phyloP scores from a whole-genome alignment of 2,888 invertebrate genomes.

The Dendrolimus houi region DNA sequence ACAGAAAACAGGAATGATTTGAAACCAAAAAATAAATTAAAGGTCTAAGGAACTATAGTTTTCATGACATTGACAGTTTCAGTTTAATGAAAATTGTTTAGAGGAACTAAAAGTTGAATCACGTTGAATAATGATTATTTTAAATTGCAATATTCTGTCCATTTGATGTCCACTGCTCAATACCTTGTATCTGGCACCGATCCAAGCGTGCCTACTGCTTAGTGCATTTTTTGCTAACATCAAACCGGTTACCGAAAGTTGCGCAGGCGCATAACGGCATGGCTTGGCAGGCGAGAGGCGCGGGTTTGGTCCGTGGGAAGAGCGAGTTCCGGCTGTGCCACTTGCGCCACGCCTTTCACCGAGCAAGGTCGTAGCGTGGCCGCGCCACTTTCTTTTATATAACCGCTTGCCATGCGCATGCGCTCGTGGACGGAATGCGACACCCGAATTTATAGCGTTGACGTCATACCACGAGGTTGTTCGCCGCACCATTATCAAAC shows the following conservation, averaged over 20 bases:
- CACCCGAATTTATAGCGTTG: conserved; percentile 65
- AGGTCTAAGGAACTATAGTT: no score
- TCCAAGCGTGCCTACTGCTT: conserved; percentile 33
- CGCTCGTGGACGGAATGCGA: conserved; percentile 52
- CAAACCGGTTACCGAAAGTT: conserved; percentile 53
- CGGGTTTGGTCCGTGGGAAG: conserved; percentile 62
- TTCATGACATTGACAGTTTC: no score
- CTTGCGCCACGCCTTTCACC: conserved; percentile 71
- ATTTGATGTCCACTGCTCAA: conserved; percentile 32
- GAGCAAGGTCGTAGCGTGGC: conserved; percentile 68
- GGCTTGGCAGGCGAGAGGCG: conserved; percentile 38
- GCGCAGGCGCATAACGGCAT: conserved; percentile 35
- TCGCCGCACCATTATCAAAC: conserved; percentile 36
- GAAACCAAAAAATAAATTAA: no score
- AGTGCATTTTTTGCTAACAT: conserved; percentile 45
- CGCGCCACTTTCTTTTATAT: conserved; percentile 74
- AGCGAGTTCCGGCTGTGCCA: conserved; percentile 70
- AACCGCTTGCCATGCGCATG: conserved; percentile 38
- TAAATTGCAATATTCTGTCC: conserved; percentile 27
- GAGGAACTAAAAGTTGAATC: background rate
- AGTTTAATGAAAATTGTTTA: no score
- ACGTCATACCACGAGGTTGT: conserved; percentile 57
- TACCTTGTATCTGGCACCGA: conserved; percentile 30
- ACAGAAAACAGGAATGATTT: no score
- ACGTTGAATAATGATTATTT: background rate